phyloP scores from a whole-genome alignment of 2,113 vertebrate genomes.

The Plestiodon gilberti region DNA sequence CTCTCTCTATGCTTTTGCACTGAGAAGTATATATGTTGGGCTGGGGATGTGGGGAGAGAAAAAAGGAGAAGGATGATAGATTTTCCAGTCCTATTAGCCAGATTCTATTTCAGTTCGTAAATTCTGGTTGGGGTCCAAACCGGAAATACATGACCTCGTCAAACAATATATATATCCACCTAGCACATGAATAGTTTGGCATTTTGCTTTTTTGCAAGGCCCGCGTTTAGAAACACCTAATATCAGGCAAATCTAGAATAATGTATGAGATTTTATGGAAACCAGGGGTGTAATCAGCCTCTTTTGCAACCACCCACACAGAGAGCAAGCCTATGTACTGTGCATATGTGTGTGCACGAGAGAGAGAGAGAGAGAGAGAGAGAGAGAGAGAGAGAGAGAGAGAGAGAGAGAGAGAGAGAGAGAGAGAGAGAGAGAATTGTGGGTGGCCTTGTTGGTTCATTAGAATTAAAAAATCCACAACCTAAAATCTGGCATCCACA shows the following conservation, averaged over 20 bases:
- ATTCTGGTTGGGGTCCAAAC: constrained; percentile 23
- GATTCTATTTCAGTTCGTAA: constrained; percentile 39
- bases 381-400: not conserved
- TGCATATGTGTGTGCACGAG: not conserved
- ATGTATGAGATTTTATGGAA: not conserved
- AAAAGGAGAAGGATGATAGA: not conserved
- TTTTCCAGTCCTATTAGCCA: constrained; percentile 38
- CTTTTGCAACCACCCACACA: not conserved
- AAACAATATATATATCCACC: constrained; percentile 24
- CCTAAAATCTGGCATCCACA: too few species aligned
- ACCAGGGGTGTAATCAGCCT: not conserved
- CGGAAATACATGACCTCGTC: constrained; percentile 12
- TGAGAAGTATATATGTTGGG: not conserved
- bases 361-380: too few species aligned
- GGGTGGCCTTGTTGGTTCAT: too few species aligned
- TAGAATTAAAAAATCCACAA: too few species aligned
- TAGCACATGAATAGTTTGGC: not conserved
- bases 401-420: not conserved
- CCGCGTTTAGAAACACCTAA: constrained; percentile 10
- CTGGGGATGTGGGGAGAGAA: not conserved
- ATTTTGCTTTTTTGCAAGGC: constrained; percentile 11
- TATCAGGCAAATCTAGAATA: not conserved
- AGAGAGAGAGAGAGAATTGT: not conserved
- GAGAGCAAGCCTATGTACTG: not conserved
- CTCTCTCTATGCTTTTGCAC: constrained; percentile 18